A percentile compares a stretch with the other conserved stretches of the same genome.
These are phyloP conservation scores for Gorsachius goisagi DNA, from an alignment of 2,113 vertebrate genomes.

Conservation along the genomic window DNA sequence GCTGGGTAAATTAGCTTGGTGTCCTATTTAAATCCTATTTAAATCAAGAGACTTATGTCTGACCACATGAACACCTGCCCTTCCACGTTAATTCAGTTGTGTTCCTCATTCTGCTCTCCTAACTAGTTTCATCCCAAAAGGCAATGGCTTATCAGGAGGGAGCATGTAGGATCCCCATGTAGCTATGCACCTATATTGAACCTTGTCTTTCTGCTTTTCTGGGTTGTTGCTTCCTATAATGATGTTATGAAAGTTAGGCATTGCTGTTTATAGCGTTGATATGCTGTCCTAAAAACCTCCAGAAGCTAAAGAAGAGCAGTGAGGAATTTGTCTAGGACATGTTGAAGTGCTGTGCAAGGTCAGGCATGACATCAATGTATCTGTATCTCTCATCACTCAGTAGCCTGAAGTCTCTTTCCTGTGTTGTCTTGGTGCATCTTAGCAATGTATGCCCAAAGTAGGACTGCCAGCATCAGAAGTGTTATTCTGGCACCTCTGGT, in stretches of 20 bases:
- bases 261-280: not conserved
- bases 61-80: not conserved
- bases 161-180: not conserved
- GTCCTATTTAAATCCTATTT: not conserved
- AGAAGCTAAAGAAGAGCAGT: not conserved
- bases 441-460: constrained; percentile 1
- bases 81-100: not conserved
- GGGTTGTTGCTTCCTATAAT: not conserved
- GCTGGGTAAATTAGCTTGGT: not conserved
- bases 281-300: not conserved
- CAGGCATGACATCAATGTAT: not conserved
- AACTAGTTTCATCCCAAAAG: not conserved
- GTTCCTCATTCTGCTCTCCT: not conserved
- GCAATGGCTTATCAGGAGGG: not conserved
- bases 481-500: constrained; percentile 6
- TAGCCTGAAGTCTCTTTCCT: not conserved
- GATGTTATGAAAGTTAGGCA: not conserved
- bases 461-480: not conserved
- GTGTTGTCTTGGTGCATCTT: constrained; percentile 31
- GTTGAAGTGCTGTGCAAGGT: constrained; percentile 21
- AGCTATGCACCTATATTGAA: not conserved
- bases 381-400: not conserved
- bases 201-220: not conserved
- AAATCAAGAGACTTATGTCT: not conserved
- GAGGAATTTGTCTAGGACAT: not conserved